Base-by-base conservation (phyloP, 2,888 invertebrate species). In the Nymphalis urticae region DNA sequence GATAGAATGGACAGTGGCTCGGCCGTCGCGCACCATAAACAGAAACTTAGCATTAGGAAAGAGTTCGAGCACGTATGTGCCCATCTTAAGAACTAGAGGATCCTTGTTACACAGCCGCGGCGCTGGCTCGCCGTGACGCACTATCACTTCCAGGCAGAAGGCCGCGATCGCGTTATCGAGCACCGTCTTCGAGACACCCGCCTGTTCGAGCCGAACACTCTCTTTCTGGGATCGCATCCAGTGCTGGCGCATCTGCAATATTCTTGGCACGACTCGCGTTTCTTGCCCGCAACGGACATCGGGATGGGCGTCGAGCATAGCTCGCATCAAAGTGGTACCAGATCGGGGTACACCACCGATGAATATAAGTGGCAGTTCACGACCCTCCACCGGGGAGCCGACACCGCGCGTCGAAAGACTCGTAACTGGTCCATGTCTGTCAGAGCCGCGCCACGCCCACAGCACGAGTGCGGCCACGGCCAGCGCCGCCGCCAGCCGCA, bases 41-140 rank as follows among this genome's bases (percentile, higher is more conserved):
- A 99, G 94, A 92, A 98, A 99, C 92, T 99, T 99, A 70, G 98
- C 97, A 85, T 98, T 98, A 59, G 99, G 99, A 92, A 99, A 99
- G 72, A 99, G 94, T 85, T 97, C 97, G 74, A 97, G 95, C 79
- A 99, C 96, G 76, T 92, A 99, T 65, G 96, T 96, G 83, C 98
- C 98, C 94, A 98, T 98, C 93, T 99, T 99, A 77, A 99, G 94
- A 69, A 98, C 98, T 77, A 99, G 95, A 64, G 99, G 99, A 93
- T 99, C 99, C 92, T 99, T 99, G 94, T 99, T 99, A 94, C 99
- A 99, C 73, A 99, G 95, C 64, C 98, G 94, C 72, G 97, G 95
- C 65, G 99, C 99, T 42, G 98, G 96, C 81, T 98, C 98, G 56
- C 99, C 99, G 91, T 99, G 99, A 77, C 97, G 96, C 70, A 97